A percentile compares a stretch with the other conserved stretches of the same genome.
phyloP scores from a whole-genome alignment of 2,797 vertebrate genomes.

The Kryptolebias ocellatus region DNA sequence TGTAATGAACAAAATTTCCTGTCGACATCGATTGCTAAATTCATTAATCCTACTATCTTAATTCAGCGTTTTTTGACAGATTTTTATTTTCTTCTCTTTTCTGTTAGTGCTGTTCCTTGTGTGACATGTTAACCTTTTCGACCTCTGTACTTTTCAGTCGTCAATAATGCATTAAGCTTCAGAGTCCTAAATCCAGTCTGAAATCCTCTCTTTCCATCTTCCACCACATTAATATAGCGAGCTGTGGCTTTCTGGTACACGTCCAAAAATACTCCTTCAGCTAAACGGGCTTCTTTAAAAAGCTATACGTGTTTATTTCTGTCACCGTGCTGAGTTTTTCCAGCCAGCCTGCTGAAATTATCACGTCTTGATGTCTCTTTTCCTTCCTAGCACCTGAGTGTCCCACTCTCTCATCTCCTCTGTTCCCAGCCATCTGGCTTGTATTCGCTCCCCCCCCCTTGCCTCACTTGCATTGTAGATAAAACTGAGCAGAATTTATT shows the following conservation, averaged over 20 bases:
- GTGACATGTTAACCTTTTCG: slow-evolving; percentile 6
- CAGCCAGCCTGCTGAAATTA: slow-evolving; percentile 46
- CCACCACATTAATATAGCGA: slow-evolving; percentile 3
- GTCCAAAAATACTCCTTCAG: slow-evolving; percentile 57
- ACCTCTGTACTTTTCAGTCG: slow-evolving; percentile 20
- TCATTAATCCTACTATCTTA: slow-evolving; percentile 32
- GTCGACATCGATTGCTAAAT: slow-evolving; percentile 35
- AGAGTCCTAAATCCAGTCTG: slow-evolving; percentile 10
- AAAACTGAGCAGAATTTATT: slow-evolving; percentile 20
- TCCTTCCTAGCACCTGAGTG: slow-evolving; percentile 30
- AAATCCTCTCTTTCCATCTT: slow-evolving; percentile 21
- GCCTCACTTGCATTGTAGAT: slow-evolving; percentile 19
- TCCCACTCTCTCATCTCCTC: slow-evolving; percentile 38
- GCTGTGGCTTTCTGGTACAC: slow-evolving; percentile 8
- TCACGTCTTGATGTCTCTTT: slow-evolving; percentile 54
- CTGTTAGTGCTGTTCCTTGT: not conserved
- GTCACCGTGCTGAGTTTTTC: slow-evolving; percentile 36
- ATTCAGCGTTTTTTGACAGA: not conserved
- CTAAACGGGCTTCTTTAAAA: slow-evolving; percentile 35
- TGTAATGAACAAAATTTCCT: slow-evolving; percentile 26
- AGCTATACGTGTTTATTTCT: slow-evolving; percentile 58
- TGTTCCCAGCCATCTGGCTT: slow-evolving; percentile 57
- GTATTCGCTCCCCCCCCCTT: slow-evolving; percentile 18
- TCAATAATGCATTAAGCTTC: slow-evolving; percentile 34
- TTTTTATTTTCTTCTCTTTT: not conserved